Conservation (phyloP, 1,140 invertebrate genomes). For the Limonius californicus region DNA sequence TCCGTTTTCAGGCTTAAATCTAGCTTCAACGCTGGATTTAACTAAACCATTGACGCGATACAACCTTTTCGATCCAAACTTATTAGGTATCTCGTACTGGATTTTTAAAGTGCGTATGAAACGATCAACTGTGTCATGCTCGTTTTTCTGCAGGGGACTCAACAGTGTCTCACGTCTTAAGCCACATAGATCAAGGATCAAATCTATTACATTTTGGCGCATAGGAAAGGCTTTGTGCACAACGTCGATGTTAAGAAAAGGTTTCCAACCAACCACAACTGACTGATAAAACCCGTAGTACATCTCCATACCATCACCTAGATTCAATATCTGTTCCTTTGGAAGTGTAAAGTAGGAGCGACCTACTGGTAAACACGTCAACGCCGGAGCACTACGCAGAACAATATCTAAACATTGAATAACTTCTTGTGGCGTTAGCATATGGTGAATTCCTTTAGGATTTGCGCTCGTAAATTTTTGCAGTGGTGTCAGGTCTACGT, state of each 20-base stretch:
- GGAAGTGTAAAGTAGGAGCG: conserved; percentile 47
- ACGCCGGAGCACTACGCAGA: conserved; percentile 58
- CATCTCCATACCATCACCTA: conserved; percentile 64
- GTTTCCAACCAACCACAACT: conserved; percentile 65
- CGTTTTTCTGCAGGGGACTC: background rate
- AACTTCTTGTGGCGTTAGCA: conserved; percentile 56
- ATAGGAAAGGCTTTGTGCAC: conserved; percentile 56
- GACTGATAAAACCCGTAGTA: conserved; percentile 72
- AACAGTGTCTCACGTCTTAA: background rate
- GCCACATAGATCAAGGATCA: conserved; percentile 39
- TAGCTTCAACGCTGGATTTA: conserved; percentile 32
- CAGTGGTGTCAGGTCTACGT: conserved; percentile 33
- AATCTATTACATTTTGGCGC: conserved; percentile 41
- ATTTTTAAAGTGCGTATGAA: conserved; percentile 39
- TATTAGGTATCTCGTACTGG: conserved; percentile 50
- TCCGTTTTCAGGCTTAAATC: conserved; percentile 46
- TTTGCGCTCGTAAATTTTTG: background rate
- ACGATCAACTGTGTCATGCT: conserved; percentile 18
- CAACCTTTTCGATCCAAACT: conserved; percentile 44
- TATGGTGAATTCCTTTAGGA: background rate
- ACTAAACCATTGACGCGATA: conserved; percentile 54
- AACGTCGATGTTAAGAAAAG: conserved; percentile 73
- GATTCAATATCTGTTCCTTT: conserved; percentile 26
- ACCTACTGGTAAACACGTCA: conserved; percentile 45
- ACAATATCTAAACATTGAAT: conserved; percentile 81